phyloP scores from a whole-genome alignment of 2,888 invertebrate species.

The Xiphydria camelus region DNA sequence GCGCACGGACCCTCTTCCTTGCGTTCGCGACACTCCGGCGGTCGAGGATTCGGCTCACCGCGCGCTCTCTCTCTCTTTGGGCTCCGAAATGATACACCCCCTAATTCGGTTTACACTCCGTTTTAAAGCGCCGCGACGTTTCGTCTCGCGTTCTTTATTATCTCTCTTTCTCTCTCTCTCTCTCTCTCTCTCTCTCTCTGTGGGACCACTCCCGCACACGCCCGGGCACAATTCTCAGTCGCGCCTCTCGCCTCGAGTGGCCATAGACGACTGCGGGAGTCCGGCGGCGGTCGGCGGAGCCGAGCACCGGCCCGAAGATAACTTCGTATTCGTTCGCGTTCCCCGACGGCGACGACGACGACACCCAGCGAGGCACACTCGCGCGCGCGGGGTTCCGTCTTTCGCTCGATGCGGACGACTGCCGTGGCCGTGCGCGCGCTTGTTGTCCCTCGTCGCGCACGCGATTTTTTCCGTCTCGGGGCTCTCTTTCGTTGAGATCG shows the following conservation, averaged over 20 bases:
- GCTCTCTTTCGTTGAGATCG: no score
- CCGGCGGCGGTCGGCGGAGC: no score
- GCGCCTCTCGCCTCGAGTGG: background rate
- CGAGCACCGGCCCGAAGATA: no score
- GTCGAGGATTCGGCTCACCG: conserved; percentile 5
- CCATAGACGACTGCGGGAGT: no score
- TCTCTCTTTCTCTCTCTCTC: conserved; percentile 7
- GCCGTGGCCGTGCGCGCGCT: no score
- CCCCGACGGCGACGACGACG: conserved; percentile 10
- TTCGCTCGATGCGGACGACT: no score
- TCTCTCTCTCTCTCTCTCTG: conserved; percentile 7
- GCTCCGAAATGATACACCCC: background rate
- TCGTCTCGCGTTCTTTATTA: conserved; percentile 6
- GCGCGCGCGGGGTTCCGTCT: no score
- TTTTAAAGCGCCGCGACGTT: no score
- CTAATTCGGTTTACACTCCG: conserved; percentile 23
- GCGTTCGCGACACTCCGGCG: background rate
- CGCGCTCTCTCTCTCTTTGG: conserved; percentile 5
- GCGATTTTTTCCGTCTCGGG: no score
- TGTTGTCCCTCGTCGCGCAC: no score
- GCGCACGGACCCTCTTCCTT: conserved; percentile 15
- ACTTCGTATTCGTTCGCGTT: conserved; percentile 11
- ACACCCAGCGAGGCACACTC: conserved; percentile 10
- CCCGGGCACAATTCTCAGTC: background rate
- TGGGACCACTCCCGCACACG: background rate